phyloP scores from a whole-genome alignment of 2,113 vertebrate species.

The Bubalus kerabau region DNA sequence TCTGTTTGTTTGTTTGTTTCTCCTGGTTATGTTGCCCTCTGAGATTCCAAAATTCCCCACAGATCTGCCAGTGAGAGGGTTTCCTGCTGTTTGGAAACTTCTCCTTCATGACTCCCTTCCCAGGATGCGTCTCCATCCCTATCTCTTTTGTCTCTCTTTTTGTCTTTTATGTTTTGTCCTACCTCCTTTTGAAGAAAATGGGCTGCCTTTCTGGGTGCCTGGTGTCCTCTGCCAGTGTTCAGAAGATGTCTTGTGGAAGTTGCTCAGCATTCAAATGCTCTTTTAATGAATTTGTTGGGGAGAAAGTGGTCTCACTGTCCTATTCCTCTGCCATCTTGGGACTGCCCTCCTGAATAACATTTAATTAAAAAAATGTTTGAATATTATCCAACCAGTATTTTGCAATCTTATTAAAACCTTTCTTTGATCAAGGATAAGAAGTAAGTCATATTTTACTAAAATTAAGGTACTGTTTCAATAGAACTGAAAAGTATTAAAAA shows the following conservation, averaged over 20 bases:
- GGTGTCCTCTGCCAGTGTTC: accelerated
- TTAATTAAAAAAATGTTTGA: neutral
- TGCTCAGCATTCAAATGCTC: neutral
- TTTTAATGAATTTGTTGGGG: neutral
- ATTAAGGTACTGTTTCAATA: neutral
- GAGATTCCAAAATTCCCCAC: neutral
- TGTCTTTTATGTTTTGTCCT: neutral
- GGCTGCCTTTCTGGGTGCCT: neutral
- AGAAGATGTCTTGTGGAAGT: neutral
- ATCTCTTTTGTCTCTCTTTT: neutral
- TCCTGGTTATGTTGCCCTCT: neutral
- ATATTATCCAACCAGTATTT: neutral
- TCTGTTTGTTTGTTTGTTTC: neutral
- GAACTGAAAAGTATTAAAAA: neutral
- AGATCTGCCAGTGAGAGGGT: neutral
- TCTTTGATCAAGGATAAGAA: neutral
- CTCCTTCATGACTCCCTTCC: neutral
- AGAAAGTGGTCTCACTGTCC: neutral
- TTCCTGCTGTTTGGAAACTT: neutral
- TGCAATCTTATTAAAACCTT: neutral
- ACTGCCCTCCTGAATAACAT: neutral
- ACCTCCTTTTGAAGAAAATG: neutral
- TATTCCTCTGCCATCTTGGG: neutral
- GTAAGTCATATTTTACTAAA: neutral
- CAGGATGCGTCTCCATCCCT: neutral